A percentile compares a stretch with the other conserved stretches of the same genome.
These are phyloP conservation scores for Lathronympha strigana DNA, from an alignment of 2,888 invertebrate genomes.

Conservation along the genomic window DNA sequence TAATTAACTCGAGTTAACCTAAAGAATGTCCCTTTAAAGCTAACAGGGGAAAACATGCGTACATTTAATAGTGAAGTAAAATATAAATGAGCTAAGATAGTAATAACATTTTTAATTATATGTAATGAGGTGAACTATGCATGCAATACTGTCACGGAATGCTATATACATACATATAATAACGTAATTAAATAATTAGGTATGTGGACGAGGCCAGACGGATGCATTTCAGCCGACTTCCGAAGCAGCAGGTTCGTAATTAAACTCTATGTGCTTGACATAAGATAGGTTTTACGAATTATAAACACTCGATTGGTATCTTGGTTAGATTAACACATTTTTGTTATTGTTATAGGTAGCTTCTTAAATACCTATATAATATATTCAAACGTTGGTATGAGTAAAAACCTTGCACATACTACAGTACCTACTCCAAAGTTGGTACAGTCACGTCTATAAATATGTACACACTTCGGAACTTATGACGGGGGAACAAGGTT, in stretches of 20 bases:
- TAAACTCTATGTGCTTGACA: not conserved
- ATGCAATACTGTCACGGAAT: slow-evolving; percentile 27
- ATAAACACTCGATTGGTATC: not conserved
- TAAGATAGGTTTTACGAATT: not conserved
- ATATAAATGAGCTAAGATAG: slow-evolving; percentile 1
- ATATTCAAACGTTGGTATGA: no score
- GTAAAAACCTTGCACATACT: no score
- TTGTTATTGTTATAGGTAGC: not conserved
- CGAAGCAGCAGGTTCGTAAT: not conserved
- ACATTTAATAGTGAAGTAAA: no score
- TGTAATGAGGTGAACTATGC: slow-evolving; percentile 26
- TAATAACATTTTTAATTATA: slow-evolving; percentile 11
- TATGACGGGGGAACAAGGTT: no score
- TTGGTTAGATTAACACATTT: not conserved
- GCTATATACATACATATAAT: not conserved
- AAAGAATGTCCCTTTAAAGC: no score
- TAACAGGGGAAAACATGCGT: no score
- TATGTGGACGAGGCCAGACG: slow-evolving; percentile 24
- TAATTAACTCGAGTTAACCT: no score
- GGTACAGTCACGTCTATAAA: no score
- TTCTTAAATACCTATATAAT: not conserved
- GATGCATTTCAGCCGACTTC: not conserved
- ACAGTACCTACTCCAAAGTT: no score
- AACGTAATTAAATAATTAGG: slow-evolving; percentile 31
- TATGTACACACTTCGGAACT: no score